Evolutionary conservation across 2,797 vertebrate genomes (phyloP), one percentile per base, ranked within the genome.

Genomic region (Pseudotriccus pelzelni): DNA sequence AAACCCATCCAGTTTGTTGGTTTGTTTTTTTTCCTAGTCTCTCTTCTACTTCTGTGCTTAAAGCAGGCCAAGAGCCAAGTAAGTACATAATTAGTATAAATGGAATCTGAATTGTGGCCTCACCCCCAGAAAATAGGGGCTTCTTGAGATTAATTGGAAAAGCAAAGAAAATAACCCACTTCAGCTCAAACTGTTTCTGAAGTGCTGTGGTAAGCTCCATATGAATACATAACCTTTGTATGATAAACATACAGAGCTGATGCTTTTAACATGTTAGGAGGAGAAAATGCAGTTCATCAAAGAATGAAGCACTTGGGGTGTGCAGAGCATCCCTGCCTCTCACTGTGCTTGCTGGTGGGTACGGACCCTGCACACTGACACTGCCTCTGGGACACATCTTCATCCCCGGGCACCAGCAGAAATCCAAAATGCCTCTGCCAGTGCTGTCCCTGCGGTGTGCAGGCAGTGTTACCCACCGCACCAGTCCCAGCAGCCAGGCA

Each of bases 61-160:
- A n/a, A 90, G 41, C 64, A 95, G 49, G 58, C 82, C 60, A 91
- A 85, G 80, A 90, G 69, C 36, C 0, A 4, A 77, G 44, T 7
- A n/a, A 94, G 68, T 52, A 74, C 2, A 2, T 83, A 75, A 93
- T 76, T 80, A 87, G 56, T 47, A 72, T 89, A 87, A 89, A 84
- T 59, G 28, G 68, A 91, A 78, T 80, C 22, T 91, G 90, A 94
- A 85, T 84, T 91, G 84, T 89, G 58, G 58, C 36, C 60, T 95
- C 60, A 62, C 25, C 60, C 55, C 64, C n/a, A 85, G 62, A 93
- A 93, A 95, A 94, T 32, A 72, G 69, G 66, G 50, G 6, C 93
- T 94, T 75, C 92, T 86, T 91, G 69, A 93, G 84, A 88, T 76
- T 91, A 93, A 94, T 91, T 93, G 87, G 78, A 95, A 93, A 93